Conservation (phyloP, 2,797 vertebrate genomes). For the Dermochelys coriacea region DNA sequence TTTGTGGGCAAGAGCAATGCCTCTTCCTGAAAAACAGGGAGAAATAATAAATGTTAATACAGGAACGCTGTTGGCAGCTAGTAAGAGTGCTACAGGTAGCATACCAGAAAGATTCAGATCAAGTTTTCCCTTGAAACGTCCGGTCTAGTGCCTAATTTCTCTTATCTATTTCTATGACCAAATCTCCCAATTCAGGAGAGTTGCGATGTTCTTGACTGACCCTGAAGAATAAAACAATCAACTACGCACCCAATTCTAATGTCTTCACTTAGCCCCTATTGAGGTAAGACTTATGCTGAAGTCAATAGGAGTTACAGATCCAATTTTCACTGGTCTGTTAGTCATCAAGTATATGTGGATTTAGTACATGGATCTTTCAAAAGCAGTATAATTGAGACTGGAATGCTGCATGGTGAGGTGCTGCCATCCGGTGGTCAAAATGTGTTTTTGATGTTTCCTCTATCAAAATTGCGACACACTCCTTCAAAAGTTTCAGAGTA, state of each 20-base stretch:
- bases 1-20: background rate
- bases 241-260: background rate
- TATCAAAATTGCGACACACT: background rate
- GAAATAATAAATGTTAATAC: background rate
- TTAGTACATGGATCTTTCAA: background rate
- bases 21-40: background rate
- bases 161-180: background rate
- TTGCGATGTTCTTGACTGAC: background rate
- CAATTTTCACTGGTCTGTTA: too few species aligned
- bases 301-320: background rate
- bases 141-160: background rate
- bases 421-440: slow-evolving; percentile 81
- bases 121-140: background rate
- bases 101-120: background rate
- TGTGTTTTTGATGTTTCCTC: background rate
- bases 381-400: background rate
- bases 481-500: too few species aligned
- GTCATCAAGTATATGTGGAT: background rate
- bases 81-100: background rate
- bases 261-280: background rate
- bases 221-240: background rate
- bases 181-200: background rate
- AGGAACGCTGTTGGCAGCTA: background rate
- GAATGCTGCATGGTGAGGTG: slow-evolving; percentile 56
- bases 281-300: background rate